These are phyloP conservation scores for Saccopteryx leptura DNA, from an alignment of 2,113 vertebrate species.

Conservation along the genomic window DNA sequence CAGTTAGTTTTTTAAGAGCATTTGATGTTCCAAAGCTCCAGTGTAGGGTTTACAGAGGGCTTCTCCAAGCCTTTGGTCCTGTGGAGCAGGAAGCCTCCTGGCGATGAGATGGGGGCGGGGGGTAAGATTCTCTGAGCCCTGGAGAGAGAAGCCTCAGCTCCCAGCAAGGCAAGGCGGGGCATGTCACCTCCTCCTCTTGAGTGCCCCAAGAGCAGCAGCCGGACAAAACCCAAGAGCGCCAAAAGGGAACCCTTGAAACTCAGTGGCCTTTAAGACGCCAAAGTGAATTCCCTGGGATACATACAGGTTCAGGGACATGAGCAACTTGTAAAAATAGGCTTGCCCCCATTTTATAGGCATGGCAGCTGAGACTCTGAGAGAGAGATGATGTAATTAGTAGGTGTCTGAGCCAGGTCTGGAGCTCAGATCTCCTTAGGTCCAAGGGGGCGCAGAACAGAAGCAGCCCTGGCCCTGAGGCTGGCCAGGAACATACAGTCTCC, in stretches of 20 bases:
- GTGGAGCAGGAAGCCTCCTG: constrained; percentile 37
- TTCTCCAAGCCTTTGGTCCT: background rate
- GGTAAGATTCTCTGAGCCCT: background rate
- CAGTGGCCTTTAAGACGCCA: background rate
- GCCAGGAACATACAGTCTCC: background rate
- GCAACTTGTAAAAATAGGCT: background rate
- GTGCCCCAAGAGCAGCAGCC: background rate
- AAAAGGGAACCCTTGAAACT: background rate
- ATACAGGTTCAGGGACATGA: background rate
- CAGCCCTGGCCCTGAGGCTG: background rate
- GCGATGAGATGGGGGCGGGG: constrained; percentile 13
- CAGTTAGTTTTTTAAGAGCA: background rate
- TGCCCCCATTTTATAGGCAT: background rate
- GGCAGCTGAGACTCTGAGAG: background rate
- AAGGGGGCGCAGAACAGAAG: background rate
- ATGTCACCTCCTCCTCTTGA: background rate
- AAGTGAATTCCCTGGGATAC: background rate
- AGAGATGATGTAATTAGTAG: background rate
- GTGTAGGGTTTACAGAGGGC: background rate
- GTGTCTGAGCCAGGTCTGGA: background rate
- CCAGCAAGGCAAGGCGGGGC: rapidly evolving
- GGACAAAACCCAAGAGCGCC: background rate
- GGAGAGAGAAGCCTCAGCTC: background rate
- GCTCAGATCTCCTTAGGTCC: background rate
- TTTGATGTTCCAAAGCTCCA: background rate